A percentile compares a stretch with the other conserved stretches of the same genome.
Conservation (phyloP, 2,888 invertebrate species). For the Drosophila ezoana region DNA sequence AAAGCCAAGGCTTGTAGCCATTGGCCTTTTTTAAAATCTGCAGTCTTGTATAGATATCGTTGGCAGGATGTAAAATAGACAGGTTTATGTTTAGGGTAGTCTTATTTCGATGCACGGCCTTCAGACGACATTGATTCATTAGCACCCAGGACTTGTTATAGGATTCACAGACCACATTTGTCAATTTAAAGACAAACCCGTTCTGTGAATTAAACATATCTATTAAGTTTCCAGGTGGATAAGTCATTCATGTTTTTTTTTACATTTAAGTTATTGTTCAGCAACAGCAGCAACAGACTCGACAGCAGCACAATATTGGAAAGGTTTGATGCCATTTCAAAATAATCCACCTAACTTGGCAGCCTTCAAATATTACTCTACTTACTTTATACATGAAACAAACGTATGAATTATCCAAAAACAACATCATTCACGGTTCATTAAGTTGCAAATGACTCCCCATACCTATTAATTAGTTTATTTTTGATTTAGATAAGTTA, state of each 20-base stretch:
- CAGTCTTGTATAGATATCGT: neutral
- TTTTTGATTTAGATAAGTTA: no score
- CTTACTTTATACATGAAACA: no score
- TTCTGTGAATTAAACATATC: constrained; percentile 3
- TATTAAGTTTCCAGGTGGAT: neutral
- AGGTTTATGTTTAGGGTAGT: neutral
- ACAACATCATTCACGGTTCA: no score
- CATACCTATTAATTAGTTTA: no score
- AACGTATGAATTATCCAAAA: no score
- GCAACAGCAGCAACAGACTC: neutral
- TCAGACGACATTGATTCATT: constrained; percentile 7
- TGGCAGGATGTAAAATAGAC: neutral
- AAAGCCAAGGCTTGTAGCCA: constrained; percentile 24
- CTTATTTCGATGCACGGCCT: constrained; percentile 20
- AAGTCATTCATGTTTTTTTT: neutral
- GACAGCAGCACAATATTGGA: neutral
- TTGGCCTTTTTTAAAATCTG: constrained; percentile 5
- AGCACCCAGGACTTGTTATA: constrained; percentile 8
- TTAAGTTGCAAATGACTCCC: no score
- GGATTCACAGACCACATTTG: constrained; percentile 22
- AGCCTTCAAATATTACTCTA: no score
- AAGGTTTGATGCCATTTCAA: neutral
- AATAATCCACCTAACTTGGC: no score
- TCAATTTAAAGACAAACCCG: constrained; percentile 13
- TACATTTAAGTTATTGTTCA: constrained; percentile 1